Percentiles rank a stretch among this genome's conserved stretches.
These are phyloP conservation scores for Mystacides longicornis DNA, from an alignment of 2,888 invertebrate genomes.

Conservation along the genomic window DNA sequence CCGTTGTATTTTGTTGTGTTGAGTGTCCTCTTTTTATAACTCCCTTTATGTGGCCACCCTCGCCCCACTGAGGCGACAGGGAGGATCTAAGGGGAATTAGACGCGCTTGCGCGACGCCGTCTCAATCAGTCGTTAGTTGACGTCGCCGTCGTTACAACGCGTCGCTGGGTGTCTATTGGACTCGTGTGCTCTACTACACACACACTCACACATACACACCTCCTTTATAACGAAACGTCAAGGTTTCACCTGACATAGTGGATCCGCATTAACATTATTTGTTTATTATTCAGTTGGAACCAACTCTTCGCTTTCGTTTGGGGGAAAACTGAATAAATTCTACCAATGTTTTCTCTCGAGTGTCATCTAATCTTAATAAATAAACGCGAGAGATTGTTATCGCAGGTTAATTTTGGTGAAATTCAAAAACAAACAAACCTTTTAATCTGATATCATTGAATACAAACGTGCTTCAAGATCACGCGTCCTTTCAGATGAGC, in stretches of 20 bases:
- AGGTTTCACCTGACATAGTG: not conserved
- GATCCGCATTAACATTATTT: not conserved
- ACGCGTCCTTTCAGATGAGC: too few relatives aligned
- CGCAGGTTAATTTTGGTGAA: too few relatives aligned
- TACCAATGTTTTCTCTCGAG: too few relatives aligned
- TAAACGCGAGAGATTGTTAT: too few relatives aligned
- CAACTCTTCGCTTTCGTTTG: too few relatives aligned
- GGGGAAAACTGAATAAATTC: too few relatives aligned
- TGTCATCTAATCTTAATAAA: too few relatives aligned
- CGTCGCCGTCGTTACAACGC: not conserved
- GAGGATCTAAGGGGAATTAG: not conserved
- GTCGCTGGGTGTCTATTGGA: not conserved
- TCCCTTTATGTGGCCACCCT: not conserved
- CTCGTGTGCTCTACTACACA: too few relatives aligned
- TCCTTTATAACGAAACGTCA: not conserved
- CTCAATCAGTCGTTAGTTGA: conserved; percentile 1
- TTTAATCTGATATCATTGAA: too few relatives aligned
- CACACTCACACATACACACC: not conserved
- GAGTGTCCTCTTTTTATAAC: not conserved
- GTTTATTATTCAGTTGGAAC: too few relatives aligned
- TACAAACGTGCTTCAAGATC: too few relatives aligned
- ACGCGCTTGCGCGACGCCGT: not conserved
- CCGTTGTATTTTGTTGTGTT: not conserved
- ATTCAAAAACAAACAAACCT: too few relatives aligned
- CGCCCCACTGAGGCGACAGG: not conserved